Conservation (phyloP, 2,888 invertebrate genomes). For the Hybos culiciformis region DNA sequence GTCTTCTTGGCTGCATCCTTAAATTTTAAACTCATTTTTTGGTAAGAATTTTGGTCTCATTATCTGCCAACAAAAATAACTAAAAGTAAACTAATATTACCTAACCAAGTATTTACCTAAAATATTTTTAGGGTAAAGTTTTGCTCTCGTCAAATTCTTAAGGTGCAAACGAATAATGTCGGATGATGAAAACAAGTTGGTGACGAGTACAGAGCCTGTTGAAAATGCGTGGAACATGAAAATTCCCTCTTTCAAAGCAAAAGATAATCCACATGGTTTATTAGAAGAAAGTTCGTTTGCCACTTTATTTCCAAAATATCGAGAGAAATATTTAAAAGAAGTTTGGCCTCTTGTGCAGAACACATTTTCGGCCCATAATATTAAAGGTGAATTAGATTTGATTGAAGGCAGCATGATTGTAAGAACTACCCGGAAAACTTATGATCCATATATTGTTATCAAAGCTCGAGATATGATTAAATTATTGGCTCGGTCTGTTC, state of each 20-base stretch:
- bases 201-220: constrained; percentile 43
- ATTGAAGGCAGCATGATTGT: constrained; percentile 93
- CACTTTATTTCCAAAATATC: constrained; percentile 90
- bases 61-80: too few species aligned
- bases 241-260: constrained; percentile 73
- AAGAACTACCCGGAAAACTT: constrained; percentile 87
- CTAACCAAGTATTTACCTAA: too few species aligned
- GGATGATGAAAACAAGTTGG: constrained; percentile 18
- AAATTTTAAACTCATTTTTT: too few species aligned
- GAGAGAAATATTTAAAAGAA: constrained; percentile 89
- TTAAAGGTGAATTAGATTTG: constrained; percentile 81
- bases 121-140: too few species aligned
- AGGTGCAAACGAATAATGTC: too few species aligned
- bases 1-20: too few species aligned
- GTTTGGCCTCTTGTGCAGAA: constrained; percentile 93
- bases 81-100: too few species aligned
- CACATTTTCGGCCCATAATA: constrained; percentile 58
- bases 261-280: constrained; percentile 73
- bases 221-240: constrained; percentile 79
- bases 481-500: constrained; percentile 87
- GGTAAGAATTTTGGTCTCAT: too few species aligned
- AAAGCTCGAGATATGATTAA: constrained; percentile 95
- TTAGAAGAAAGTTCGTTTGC: constrained; percentile 93
- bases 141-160: too few species aligned
- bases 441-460: constrained; percentile 95